These are phyloP conservation scores for Sminthurinus aureus DNA, from an alignment of 2,888 invertebrate species.

Conservation along the genomic window DNA sequence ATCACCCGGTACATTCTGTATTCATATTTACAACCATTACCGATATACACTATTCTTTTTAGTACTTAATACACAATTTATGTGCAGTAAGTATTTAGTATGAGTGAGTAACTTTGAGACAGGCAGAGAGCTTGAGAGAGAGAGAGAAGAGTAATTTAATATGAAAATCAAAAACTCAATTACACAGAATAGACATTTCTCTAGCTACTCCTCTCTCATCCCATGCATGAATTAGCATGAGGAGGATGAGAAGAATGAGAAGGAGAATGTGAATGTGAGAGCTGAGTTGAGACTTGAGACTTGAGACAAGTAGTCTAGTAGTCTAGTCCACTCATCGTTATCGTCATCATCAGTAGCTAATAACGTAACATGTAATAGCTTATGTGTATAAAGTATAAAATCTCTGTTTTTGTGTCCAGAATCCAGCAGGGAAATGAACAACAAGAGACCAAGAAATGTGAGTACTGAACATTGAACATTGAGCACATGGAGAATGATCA, in stretches of 20 bases:
- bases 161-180: conserved; percentile 33
- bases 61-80: not conserved
- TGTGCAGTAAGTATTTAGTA: not conserved
- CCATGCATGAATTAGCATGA: conserved; percentile 10
- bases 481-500: no score
- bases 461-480: no score
- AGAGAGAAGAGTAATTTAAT: conserved; percentile 29
- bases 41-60: not conserved
- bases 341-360: no score
- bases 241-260: not conserved
- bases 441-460: no score
- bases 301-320: no score
- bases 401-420: no score
- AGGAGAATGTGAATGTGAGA: not conserved
- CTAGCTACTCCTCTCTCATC: not conserved
- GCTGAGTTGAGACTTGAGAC: not conserved
- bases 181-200: conserved; percentile 16
- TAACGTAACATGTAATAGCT: no score
- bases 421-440: no score
- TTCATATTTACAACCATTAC: not conserved
- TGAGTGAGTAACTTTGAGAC: not conserved
- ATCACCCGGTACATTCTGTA: not conserved
- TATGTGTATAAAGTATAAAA: no score
- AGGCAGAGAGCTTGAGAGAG: not conserved
- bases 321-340: no score